Evolutionary conservation across 2,797 vertebrate genomes (phyloP).

Genomic region (Alectoris magna): DNA sequence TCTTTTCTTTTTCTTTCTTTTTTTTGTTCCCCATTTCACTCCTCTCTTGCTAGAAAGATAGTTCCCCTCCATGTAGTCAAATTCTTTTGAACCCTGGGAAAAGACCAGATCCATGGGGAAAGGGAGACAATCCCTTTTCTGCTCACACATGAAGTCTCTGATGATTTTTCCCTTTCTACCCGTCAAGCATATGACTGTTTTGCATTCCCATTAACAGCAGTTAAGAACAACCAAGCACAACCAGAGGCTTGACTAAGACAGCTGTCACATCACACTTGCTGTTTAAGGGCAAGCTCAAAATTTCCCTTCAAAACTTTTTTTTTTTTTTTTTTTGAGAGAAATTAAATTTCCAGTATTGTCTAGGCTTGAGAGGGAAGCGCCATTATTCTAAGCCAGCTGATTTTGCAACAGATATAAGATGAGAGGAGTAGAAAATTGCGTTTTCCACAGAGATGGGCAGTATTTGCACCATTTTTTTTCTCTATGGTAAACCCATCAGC

Average conservation of each 20-base stretch:
- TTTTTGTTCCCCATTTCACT: constrained; percentile 9
- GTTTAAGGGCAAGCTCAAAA: background rate
- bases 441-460: background rate
- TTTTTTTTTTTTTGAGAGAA: background rate
- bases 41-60: constrained; percentile 1
- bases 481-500: background rate
- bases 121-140: constrained; percentile 13
- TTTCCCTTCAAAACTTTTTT: background rate
- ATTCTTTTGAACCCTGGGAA: constrained; percentile 29
- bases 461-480: background rate
- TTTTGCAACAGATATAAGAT: background rate
- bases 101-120: background rate
- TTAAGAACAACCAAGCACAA: background rate
- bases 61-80: background rate
- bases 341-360: background rate
- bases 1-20: constrained; percentile 26
- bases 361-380: background rate
- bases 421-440: background rate
- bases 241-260: background rate
- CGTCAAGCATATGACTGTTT: background rate
- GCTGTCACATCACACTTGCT: background rate
- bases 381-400: background rate
- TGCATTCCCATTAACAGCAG: background rate
- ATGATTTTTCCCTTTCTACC: constrained; percentile 15
- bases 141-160: constrained; percentile 3